These are phyloP conservation scores for Protobothrops mucrosquamatus DNA, from an alignment of 2,113 vertebrate species.

Conservation along the genomic window DNA sequence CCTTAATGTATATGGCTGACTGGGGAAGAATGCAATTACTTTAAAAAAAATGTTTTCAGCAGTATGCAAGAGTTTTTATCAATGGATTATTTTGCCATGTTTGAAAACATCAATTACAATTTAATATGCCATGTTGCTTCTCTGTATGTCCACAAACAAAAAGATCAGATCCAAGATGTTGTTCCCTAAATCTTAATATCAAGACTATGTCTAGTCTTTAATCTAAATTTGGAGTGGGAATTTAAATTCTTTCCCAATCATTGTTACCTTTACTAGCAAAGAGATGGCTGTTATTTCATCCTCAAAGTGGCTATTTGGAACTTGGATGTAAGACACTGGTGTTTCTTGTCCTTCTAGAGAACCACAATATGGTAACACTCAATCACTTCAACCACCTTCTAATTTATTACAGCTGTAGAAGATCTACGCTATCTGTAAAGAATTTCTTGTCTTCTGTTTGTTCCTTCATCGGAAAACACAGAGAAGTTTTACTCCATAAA, in stretches of 20 bases:
- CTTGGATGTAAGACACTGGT: not conserved
- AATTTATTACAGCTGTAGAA: not conserved
- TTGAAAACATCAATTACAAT: not conserved
- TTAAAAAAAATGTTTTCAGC: not conserved
- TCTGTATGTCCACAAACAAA: not conserved
- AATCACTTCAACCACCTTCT: not conserved
- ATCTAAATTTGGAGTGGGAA: no score
- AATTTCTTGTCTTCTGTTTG: not conserved
- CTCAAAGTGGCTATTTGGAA: not conserved
- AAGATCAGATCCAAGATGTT: not conserved
- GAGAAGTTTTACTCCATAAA: not conserved
- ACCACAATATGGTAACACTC: not conserved
- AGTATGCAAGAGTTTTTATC: not conserved
- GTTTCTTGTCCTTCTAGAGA: not conserved
- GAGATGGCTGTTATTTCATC: not conserved
- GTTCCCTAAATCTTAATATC: not conserved
- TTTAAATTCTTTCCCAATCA: not conserved
- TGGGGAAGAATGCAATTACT: not conserved
- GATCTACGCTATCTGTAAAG: not conserved
- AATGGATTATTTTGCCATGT: not conserved
- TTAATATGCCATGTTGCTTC: not conserved
- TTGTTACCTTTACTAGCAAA: constrained; percentile 15
- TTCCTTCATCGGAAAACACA: not conserved
- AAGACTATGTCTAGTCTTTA: not conserved
- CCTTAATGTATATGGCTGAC: not conserved